phyloP scores from a whole-genome alignment of 2,888 invertebrate genomes.

The Drosophila borealis region DNA sequence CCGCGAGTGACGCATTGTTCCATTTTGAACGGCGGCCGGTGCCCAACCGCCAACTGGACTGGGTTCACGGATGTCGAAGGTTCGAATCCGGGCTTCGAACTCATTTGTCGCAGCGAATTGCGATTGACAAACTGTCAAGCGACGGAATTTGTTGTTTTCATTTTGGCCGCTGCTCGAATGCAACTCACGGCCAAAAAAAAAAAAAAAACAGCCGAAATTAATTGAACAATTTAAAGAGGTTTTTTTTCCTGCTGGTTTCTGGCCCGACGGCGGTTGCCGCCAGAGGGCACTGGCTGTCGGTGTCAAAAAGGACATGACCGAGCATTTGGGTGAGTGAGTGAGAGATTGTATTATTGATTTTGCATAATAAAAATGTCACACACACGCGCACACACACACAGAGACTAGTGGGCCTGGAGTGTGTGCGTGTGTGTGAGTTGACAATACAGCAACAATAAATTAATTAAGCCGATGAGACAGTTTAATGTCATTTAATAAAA shows the following conservation, averaged over 20 bases:
- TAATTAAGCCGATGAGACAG: conserved; percentile 85
- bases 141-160: conserved; percentile 62
- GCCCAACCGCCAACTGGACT: not conserved
- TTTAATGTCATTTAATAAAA: conserved; percentile 85
- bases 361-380: conserved; percentile 83
- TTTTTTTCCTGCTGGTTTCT: conserved; percentile 13
- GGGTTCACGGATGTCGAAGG: conserved; percentile 17
- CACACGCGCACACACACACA: conserved; percentile 70
- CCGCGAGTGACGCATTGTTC: conserved; percentile 38
- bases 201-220: conserved; percentile 69
- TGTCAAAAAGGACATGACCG: conserved; percentile 83
- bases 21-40: not conserved
- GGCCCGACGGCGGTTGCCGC: conserved; percentile 21
- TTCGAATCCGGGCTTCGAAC: conserved; percentile 37
- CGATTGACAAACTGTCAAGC: conserved; percentile 80
- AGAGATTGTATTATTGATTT: conserved; percentile 82
- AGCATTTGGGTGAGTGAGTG: conserved; percentile 71
- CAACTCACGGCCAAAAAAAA: conserved; percentile 20
- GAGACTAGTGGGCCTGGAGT: conserved; percentile 7
- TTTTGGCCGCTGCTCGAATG: conserved; percentile 35
- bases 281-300: conserved; percentile 66
- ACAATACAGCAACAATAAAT: conserved; percentile 84
- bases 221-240: conserved; percentile 77
- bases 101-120: conserved; percentile 70
- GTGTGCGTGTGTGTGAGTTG: conserved; percentile 46